Conservation (phyloP, 1,140 invertebrate species). For the Apis dorsata region DNA sequence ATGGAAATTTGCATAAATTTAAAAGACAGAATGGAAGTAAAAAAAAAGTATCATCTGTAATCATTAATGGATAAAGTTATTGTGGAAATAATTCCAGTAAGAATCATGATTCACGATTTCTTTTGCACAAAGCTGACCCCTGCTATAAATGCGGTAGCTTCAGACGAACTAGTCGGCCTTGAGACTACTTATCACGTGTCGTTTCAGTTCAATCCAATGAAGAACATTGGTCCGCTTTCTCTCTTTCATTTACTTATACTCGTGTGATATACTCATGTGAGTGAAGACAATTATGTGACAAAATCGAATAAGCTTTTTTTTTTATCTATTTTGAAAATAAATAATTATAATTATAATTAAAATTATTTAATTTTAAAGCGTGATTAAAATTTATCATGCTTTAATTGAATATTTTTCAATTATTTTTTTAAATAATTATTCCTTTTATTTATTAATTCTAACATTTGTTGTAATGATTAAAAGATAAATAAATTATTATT, state of each 20-base stretch:
- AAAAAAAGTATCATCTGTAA: neutral
- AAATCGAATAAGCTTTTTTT: too few relatives aligned
- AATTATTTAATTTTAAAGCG: too few relatives aligned
- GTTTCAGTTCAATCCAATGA: conserved; percentile 9
- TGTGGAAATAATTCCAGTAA: neutral
- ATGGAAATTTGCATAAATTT: too few relatives aligned
- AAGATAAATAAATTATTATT: too few relatives aligned
- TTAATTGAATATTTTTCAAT: too few relatives aligned
- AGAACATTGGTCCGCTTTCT: neutral
- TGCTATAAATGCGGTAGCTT: conserved; percentile 34
- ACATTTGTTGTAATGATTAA: too few relatives aligned
- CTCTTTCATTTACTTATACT: neutral
- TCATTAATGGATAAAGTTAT: neutral
- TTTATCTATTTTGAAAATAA: too few relatives aligned
- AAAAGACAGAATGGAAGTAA: neutral
- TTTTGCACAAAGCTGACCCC: neutral
- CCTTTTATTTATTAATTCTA: too few relatives aligned
- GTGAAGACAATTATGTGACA: too few relatives aligned
- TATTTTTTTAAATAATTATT: too few relatives aligned
- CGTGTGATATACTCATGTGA: neutral
- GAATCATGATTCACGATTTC: neutral
- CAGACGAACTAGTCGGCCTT: conserved; percentile 58
- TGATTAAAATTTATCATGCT: too few relatives aligned
- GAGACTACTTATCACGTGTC: conserved; percentile 62
- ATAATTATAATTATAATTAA: too few relatives aligned